Evolutionary conservation across 1,140 invertebrate genomes (phyloP).

Genomic region (Papilio machaon): DNA sequence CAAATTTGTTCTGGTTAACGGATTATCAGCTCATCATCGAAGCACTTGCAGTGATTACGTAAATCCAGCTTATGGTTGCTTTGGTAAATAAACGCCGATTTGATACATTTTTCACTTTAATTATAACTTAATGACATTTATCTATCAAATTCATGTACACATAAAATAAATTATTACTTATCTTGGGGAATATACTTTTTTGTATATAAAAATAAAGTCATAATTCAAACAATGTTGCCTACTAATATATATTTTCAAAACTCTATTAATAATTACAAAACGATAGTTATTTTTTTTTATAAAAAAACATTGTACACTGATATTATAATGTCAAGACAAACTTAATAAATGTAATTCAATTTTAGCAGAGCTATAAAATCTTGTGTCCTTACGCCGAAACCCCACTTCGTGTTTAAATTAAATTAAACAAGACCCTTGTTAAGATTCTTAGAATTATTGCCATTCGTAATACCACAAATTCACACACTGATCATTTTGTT

Average conservation of each 20-base stretch:
- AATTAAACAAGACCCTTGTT: constrained; percentile 38
- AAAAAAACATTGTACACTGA: not conserved
- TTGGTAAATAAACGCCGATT: constrained; percentile 1
- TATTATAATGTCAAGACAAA: constrained; percentile 34
- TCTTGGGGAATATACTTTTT: not conserved
- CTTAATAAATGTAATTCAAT: constrained; percentile 37
- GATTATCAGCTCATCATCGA: constrained; percentile 70
- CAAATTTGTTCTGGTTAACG: constrained; percentile 75
- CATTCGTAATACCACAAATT: constrained; percentile 30
- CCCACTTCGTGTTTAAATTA: constrained; percentile 39
- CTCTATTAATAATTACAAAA: too few species aligned
- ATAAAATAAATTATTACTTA: too few species aligned
- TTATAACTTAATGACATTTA: not conserved
- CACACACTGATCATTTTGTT: constrained; percentile 26
- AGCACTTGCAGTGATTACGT: constrained; percentile 69
- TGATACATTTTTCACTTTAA: not conserved
- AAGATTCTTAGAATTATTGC: constrained; percentile 38
- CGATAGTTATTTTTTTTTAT: not conserved
- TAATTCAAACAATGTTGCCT: too few species aligned
- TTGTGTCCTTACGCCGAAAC: constrained; percentile 31
- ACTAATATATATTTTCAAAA: too few species aligned
- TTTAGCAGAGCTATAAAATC: constrained; percentile 34
- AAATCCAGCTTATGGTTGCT: constrained; percentile 45
- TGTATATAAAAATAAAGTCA: not conserved
- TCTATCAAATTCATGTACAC: not conserved